Base-by-base conservation (phyloP, 2,888 invertebrate genomes). In the Fabriciana adippe region DNA sequence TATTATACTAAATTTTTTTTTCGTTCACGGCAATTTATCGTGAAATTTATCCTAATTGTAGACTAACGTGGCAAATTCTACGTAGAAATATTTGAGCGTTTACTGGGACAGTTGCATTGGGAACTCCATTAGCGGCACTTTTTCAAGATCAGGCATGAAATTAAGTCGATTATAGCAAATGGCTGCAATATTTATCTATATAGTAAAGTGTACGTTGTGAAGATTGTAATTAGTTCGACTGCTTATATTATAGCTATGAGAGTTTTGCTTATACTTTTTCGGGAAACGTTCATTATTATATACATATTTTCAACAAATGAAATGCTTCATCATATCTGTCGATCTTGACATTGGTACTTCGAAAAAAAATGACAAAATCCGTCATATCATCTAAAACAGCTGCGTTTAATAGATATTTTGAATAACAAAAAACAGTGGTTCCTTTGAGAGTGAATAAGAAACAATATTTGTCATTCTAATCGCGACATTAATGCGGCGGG, bases 381-480 rank as follows among this genome's bases (percentile, higher is more conserved):
- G n/a, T 53, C 51, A 53, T 47, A 59, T n/a, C 47, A 26, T n/a
- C 35, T 11, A 8, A 59, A 47, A 13, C 57, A 59, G 47, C 57
- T 59, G 57, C 57, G 26, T 59, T 47, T 35, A 14, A 61, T 51
- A 35, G 35, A 51, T 35, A 61, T 14, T 15, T 11, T 26, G 47
- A 48, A 59, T 47, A 48, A 26, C 47, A 26, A 21, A 26, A 62
- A 31, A 62, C 62, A 45, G 53, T 45, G 41, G 41, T 45, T 51
- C 26, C 54, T 13, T 11, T 21, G 61, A 61, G 45, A 56, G 21
- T 45, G 56, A 21, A 57, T 47, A 67, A 70, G 63, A 74, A 74
- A 74, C 75, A 86, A 88, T 88, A 84, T 88, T 88, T 84, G 85
- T 84, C 80, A 79, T 79, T 80, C 75, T 83, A 83, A 85, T 85